A percentile compares a stretch with the other conserved stretches of the same genome.
These are phyloP conservation scores for Hippocampus mohnikei DNA, from an alignment of 2,113 vertebrate species.

Conservation along the genomic window DNA sequence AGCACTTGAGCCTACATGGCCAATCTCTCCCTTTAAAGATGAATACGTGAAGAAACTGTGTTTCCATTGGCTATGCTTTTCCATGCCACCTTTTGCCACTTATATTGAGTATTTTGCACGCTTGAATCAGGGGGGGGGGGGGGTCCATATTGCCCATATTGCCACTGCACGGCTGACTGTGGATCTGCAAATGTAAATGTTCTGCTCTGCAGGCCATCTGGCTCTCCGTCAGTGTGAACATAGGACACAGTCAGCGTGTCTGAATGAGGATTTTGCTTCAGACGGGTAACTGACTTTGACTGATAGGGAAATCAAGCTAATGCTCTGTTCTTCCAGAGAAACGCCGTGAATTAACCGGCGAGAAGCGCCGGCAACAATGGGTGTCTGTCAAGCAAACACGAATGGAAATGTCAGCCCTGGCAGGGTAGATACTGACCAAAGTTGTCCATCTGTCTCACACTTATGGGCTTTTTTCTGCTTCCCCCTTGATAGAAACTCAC, in stretches of 20 bases:
- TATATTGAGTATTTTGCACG: constrained; percentile 59
- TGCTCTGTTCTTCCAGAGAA: constrained; percentile 55
- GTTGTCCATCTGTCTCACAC: constrained; percentile 58
- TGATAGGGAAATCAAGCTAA: constrained; percentile 63
- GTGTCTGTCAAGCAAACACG: constrained; percentile 72
- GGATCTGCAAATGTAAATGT: not conserved
- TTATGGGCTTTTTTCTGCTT: constrained; percentile 33
- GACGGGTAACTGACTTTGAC: constrained; percentile 47
- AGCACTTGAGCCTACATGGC: constrained; percentile 28
- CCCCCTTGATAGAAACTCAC: constrained; percentile 69
- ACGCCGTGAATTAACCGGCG: constrained; percentile 66
- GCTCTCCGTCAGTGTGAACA: constrained; percentile 10
- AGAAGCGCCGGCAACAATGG: constrained; percentile 69
- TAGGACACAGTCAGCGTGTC: constrained; percentile 9
- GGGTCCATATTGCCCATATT: not conserved
- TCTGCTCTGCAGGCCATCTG: not conserved
- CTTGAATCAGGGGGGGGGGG: not conserved
- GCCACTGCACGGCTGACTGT: not conserved
- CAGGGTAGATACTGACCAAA: constrained; percentile 67
- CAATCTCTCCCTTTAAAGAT: constrained; percentile 75
- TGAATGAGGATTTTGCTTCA: constrained; percentile 28
- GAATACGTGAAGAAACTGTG: constrained; percentile 67
- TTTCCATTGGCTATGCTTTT: constrained; percentile 67
- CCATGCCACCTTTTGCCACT: constrained; percentile 59
- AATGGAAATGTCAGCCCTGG: constrained; percentile 76